phyloP scores from a whole-genome alignment of 1,140 invertebrate species.

The Bombus superbus region DNA sequence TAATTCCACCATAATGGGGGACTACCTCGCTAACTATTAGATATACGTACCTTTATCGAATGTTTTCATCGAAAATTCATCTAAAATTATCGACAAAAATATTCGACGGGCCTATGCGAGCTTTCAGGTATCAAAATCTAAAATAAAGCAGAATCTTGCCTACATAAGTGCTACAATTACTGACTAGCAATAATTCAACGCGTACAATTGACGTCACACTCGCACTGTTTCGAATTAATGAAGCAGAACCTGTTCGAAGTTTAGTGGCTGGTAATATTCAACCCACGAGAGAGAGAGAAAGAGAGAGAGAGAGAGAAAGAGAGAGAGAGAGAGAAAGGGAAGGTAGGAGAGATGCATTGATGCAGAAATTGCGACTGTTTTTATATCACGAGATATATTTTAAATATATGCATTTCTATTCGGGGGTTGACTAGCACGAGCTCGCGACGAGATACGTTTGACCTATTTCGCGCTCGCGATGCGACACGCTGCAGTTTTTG shows the following conservation, averaged over 20 bases:
- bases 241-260: conserved; percentile 20
- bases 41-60: background rate
- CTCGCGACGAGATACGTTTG: conserved; percentile 10
- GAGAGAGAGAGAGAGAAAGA: background rate
- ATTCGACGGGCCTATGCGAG: no score
- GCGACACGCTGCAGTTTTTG: conserved; percentile 25
- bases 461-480: conserved; percentile 22
- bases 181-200: conserved; percentile 7
- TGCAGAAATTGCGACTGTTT: background rate
- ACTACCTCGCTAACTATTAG: background rate
- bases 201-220: conserved; percentile 32
- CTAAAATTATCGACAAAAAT: background rate
- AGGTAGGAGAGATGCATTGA: background rate
- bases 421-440: background rate
- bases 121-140: background rate
- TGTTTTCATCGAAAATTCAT: background rate
- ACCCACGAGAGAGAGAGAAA: background rate
- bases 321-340: background rate
- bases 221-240: conserved; percentile 37
- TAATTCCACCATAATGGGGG: conserved; percentile 17
- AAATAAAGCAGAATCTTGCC: background rate
- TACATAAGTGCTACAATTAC: background rate
- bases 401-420: conserved; percentile 29
- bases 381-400: conserved; percentile 12
- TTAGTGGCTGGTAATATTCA: conserved; percentile 4